Conservation (phyloP, 2,888 invertebrate species). For the Chrysodeixis includens region DNA sequence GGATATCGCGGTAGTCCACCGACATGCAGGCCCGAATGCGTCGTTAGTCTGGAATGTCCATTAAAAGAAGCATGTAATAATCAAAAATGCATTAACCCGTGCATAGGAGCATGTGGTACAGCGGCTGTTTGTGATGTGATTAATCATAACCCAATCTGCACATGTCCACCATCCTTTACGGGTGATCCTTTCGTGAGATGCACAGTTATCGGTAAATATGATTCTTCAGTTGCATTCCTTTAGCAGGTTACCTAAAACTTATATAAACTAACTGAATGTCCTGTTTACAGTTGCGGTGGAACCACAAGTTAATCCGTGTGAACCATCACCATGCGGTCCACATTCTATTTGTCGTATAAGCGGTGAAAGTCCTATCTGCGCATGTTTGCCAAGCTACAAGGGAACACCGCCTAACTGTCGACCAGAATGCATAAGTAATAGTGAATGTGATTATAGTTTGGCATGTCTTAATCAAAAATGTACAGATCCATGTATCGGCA, state of each 20-base stretch:
- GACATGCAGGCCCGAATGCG: constrained; percentile 94
- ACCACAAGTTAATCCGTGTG: constrained; percentile 88
- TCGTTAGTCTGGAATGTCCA: constrained; percentile 92
- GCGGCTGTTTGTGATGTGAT: constrained; percentile 93
- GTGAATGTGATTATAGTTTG: constrained; percentile 92
- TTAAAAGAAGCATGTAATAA: constrained; percentile 92
- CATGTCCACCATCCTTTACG: constrained; percentile 92
- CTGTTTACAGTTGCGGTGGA: constrained; percentile 67
- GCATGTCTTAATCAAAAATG: constrained; percentile 94
- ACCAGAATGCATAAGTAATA: constrained; percentile 94
- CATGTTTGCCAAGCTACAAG: constrained; percentile 91
- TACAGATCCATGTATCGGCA: constrained; percentile 92
- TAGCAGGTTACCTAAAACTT: background rate
- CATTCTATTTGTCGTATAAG: constrained; percentile 92
- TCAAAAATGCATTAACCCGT: constrained; percentile 93
- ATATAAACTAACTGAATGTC: constrained; percentile 1
- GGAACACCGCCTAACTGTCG: constrained; percentile 93
- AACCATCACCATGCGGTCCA: constrained; percentile 94
- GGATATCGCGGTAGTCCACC: constrained; percentile 93
- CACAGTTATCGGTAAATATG: constrained; percentile 79
- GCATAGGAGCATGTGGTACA: constrained; percentile 93
- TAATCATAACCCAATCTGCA: constrained; percentile 94
- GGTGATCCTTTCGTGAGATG: constrained; percentile 94
- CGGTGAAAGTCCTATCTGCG: constrained; percentile 92
- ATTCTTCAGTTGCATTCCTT: background rate